Base-by-base conservation (phyloP, 2,888 invertebrate genomes). In the Ethmia dodecea region DNA sequence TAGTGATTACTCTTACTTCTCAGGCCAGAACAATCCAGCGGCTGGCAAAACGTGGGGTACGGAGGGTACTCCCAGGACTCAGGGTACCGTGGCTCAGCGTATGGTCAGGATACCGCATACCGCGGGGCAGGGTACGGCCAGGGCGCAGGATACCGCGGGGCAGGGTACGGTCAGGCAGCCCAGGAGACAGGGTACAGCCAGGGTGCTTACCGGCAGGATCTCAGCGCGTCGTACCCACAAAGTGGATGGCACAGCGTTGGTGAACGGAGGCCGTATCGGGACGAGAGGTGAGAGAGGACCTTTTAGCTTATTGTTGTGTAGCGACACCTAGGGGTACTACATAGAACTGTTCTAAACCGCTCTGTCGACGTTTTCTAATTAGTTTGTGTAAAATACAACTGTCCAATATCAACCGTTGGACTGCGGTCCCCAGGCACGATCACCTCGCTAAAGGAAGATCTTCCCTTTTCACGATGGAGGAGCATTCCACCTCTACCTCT, bases 241-340 rank as follows among this genome's bases (percentile, higher is more conserved):
- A 74, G 70, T 24, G 83, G 83, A 1, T 83, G 84, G 84, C 69
- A 70, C 3, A 79, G 67, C 30, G 80, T 81, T 0, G 78, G 79
- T 0, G 80, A 77, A 30, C 56, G 80, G 25, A 55, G 83, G 35
- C 81, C 83, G 9, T 84, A 84, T 41, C 70, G 86, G 36, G 87
- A 87, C 50, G 77, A 86, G 52, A 86, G 78, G 75, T 80, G 37
- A 16, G 13, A 13, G n/a, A 13, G 8, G n/a, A n/a, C n/a, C n/a
- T n/a, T n/a, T n/a, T n/a, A n/a, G n/a, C n/a, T n/a, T n/a, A n/a
- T n/a, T n/a, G n/a, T n/a, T n/a, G n/a, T n/a, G n/a, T n/a, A n/a
- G n/a, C n/a, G n/a, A n/a, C n/a, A n/a, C n/a, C n/a, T n/a, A n/a
- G n/a, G n/a, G n/a, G n/a, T n/a, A n/a, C n/a, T n/a, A n/a, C n/a